Base-by-base conservation (phyloP, 2,113 vertebrate genomes). In the Thalassarche chlororhynchos region DNA sequence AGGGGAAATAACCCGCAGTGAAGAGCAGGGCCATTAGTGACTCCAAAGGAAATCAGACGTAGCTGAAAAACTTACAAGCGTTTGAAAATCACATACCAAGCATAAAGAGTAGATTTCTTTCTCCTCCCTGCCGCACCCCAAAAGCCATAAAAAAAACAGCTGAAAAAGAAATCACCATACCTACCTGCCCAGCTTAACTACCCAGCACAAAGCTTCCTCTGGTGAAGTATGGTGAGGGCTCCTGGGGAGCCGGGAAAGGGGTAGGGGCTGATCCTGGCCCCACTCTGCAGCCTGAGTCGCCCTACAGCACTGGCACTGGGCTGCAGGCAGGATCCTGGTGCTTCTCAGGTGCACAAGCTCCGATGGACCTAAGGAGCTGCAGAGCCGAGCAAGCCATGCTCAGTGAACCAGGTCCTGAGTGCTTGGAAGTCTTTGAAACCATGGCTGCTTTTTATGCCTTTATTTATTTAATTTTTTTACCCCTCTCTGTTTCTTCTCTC, bases 81-180 rank as follows among this genome's bases (percentile, higher is more conserved):
- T 92, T 95, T 92, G 74, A 62, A 89, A 97, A 84, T 79, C 61
- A 42, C 61, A 61, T 75, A 65, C 69, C 62, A 72, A 76, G 36
- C 77, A 62, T 28, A 52, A 87, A 52, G 49, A 92, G 52, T 40
- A 57, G 40, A 60, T 94, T 84, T 89, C n/a, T 71, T 89, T 87
- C 72, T 89, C 52, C 49, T 78, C 57, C 23, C 25, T 20, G 9
- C 47, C 11, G 5, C 57, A 58, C 51, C 78, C n/a, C 52, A 89
- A 82, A 84, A 77, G 57, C 79, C 57, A 29, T 87, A 75, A 97
- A 93, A 86, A 31, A 19, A 51, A 60, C 42, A 82, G 68, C 86
- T 94, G 94, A 78, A 74, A 94, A 97, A 95, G 90, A 86, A 92
- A 92, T 95, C 76, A 66, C n/a, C 14, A 4, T 86, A 65, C 9